Percentiles rank a stretch among this genome's conserved stretches.
Evolutionary conservation across 2,797 vertebrate genomes (phyloP).

Genomic region (Philypnodon macrostomus): DNA sequence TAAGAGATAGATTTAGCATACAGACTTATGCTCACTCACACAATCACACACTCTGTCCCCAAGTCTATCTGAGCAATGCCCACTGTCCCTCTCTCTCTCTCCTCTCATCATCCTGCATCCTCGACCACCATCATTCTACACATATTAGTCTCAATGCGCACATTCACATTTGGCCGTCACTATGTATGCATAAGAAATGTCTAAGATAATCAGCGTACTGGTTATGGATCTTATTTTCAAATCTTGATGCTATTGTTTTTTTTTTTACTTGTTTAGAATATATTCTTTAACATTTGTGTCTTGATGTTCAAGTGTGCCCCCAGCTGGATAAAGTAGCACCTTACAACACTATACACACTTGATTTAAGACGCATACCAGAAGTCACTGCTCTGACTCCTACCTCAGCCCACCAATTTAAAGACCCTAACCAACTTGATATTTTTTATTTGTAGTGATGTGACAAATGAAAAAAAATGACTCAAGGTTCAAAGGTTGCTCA

Average conservation of each 20-base stretch:
- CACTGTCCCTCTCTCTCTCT: conserved; percentile 12
- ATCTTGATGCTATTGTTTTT: no score
- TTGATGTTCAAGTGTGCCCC: conserved; percentile 8
- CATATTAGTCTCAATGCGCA: neutral
- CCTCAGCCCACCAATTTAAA: no score
- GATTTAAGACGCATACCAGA: no score
- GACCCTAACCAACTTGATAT: no score
- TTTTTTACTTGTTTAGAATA: no score
- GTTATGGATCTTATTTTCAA: no score
- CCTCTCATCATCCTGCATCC: conserved; percentile 3
- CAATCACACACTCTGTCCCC: conserved; percentile 11
- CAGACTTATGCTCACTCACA: conserved; percentile 20
- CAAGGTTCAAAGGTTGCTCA: no score
- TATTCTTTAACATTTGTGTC: neutral
- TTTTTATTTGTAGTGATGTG: no score
- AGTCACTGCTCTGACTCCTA: no score
- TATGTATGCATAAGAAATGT: neutral
- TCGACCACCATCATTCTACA: conserved; percentile 13
- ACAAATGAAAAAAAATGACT: no score
- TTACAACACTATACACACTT: neutral
- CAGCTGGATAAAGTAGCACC: conserved; percentile 2
- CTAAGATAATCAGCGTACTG: neutral
- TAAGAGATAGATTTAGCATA: conserved; percentile 28
- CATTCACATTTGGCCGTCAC: neutral
- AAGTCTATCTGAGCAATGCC: conserved; percentile 13